Conservation (phyloP, 2,797 vertebrate genomes). For the Huso huso region DNA sequence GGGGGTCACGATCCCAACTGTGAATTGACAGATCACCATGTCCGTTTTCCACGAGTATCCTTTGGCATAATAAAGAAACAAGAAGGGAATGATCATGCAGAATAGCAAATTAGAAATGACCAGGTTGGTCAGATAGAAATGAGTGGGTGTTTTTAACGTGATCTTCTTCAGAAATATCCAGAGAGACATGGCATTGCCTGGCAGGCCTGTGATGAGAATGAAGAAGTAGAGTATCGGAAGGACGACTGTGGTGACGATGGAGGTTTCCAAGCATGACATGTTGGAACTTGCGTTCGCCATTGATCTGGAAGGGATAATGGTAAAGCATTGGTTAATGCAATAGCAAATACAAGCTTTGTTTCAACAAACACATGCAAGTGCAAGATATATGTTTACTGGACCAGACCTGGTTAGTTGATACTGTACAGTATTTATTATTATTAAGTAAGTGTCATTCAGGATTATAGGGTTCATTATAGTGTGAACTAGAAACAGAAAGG, state of each 20-base stretch:
- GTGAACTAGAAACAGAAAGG: too few relatives aligned
- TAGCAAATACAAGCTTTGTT: neutral
- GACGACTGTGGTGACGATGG: slow-evolving; percentile 40
- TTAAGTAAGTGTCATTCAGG: too few relatives aligned
- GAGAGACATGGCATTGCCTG: slow-evolving; percentile 61
- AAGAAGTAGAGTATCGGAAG: slow-evolving; percentile 60
- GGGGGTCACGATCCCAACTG: slow-evolving; percentile 53
- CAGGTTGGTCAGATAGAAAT: slow-evolving; percentile 70
- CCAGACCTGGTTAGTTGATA: too few relatives aligned
- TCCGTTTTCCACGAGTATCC: slow-evolving; percentile 44
- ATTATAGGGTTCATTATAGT: too few relatives aligned
- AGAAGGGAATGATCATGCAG: slow-evolving; percentile 65
- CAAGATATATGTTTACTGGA: too few relatives aligned
- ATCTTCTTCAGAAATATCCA: slow-evolving; percentile 60
- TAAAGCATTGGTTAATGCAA: slow-evolving; percentile 2
- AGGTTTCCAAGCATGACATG: slow-evolving; percentile 35
- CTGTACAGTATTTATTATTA: too few relatives aligned
- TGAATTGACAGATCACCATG: slow-evolving; percentile 39
- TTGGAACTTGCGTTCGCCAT: slow-evolving; percentile 33
- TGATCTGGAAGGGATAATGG: slow-evolving; percentile 18
- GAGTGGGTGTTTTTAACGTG: slow-evolving; percentile 49
- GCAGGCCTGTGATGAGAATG: slow-evolving; percentile 57
- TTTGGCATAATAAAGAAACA: slow-evolving; percentile 54
- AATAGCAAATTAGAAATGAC: slow-evolving; percentile 67
- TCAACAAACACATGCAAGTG: too few relatives aligned